Evolutionary conservation across 2,113 vertebrate species (phyloP).

Genomic region (Centropristis striata): DNA sequence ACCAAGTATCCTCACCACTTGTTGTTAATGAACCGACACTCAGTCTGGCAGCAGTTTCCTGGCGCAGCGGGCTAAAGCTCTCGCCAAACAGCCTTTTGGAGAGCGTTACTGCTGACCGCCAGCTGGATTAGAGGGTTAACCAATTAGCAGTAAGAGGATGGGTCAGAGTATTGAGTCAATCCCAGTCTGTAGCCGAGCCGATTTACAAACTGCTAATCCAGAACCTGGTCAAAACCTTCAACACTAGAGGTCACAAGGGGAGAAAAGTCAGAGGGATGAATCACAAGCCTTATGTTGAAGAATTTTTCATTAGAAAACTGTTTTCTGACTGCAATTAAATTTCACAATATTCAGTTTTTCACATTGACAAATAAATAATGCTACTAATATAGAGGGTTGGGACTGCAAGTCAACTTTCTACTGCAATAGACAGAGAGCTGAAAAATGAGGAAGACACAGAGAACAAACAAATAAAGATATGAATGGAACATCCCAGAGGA

Average conservation of each 20-base stretch:
- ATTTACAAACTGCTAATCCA: constrained; percentile 63
- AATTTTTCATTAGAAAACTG: not conserved
- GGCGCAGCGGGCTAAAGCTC: constrained; percentile 38
- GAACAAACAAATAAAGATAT: not conserved
- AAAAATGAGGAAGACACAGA: not conserved
- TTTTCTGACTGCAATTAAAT: not conserved
- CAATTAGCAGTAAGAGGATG: constrained; percentile 78
- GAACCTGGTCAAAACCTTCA: constrained; percentile 44
- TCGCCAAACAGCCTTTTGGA: constrained; percentile 56
- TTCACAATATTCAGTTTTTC: not conserved
- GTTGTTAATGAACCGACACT: constrained; percentile 52
- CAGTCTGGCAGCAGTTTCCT: constrained; percentile 50
- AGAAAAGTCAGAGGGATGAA: not conserved
- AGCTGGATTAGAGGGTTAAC: constrained; percentile 76
- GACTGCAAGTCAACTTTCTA: not conserved
- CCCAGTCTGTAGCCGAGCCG: constrained; percentile 57
- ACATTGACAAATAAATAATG: not conserved
- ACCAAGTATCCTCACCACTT: constrained; percentile 35
- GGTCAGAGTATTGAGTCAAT: constrained; percentile 67
- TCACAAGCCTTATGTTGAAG: no score
- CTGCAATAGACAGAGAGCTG: not conserved
- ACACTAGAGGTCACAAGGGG: not conserved
- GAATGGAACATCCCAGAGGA: not conserved
- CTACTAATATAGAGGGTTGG: not conserved
- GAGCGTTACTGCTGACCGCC: constrained; percentile 61